Evolutionary conservation across 2,797 vertebrate species (phyloP).

Genomic region (Tympanoctomys barrerae): DNA sequence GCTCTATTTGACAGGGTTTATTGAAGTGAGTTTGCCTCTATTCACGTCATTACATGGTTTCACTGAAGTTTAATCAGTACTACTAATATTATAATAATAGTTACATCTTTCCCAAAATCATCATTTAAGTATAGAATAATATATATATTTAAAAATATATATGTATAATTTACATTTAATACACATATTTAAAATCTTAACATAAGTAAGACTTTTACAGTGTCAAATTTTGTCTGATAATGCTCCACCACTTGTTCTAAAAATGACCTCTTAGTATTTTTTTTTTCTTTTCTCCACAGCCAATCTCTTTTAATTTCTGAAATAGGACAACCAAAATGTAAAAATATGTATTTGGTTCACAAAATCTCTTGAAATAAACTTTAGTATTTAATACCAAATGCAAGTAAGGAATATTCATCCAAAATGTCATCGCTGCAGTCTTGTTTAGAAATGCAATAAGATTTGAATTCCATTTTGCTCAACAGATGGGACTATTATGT

Average conservation of each 20-base stretch:
- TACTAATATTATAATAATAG: not conserved
- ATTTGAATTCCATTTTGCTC: not conserved
- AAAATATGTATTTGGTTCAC: not conserved
- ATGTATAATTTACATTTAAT: not conserved
- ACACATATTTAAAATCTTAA: not conserved
- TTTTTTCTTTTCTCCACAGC: not conserved
- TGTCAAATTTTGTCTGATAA: not conserved
- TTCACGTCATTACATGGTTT: not conserved
- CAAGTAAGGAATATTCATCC: not conserved
- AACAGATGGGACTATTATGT: not conserved
- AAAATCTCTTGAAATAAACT: not conserved
- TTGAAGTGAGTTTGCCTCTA: not conserved
- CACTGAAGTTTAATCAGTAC: not conserved
- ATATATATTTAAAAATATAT: too few relatives aligned
- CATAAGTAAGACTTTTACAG: not conserved
- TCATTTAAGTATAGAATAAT: not conserved
- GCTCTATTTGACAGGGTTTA: not conserved
- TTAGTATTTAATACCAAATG: not conserved
- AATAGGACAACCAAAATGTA: not conserved
- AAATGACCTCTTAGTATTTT: not conserved
- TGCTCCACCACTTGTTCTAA: not conserved
- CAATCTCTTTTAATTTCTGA: not conserved
- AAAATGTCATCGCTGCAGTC: not conserved
- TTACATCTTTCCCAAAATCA: not conserved
- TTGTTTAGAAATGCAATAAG: not conserved